Base-by-base conservation (phyloP, 92 coral and sea anemone species). In the Desmophyllum pertusum region DNA sequence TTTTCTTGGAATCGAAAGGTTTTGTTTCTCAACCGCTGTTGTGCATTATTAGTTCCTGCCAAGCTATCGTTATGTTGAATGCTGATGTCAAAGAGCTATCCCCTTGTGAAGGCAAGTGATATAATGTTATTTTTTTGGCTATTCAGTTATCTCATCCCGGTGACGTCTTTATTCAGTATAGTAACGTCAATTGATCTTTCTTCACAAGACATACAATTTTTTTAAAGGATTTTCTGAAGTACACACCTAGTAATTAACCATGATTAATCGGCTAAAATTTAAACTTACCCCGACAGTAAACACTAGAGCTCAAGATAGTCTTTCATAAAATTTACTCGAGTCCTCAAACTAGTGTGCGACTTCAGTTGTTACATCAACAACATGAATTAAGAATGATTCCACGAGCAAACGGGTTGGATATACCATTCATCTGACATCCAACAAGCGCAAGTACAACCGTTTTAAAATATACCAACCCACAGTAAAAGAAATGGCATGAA, bases 51-150 rank as follows among this genome's bases (percentile, higher is more conserved):
- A 3, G 36, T 25, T 67, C 55, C 74, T 33, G 18, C 62, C 36
- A 25, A 25, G 33, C 17, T n/a, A 67, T 50, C 65, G 73, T 25
- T 45, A 67, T 80, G 76, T 52, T 80, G 35, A 67, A 67, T 36
- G 45, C 75, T 80, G 64, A 45, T 18, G 41, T 25, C 36, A n/a
- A 67, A 33, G 84, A 80, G 4, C 17, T n/a, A 15, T 51, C 65
- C 41, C n/a, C 76, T 36, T 41, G 18, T 23, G 33, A 69, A 67
- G 84, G 84, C 77, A 80, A 80, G 84, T 80, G 37, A 11, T n/a
- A n/a, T n/a, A n/a, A n/a, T n/a, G n/a, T 48, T 30, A 15, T 38
- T 38, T 46, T 13, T 35, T 38, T 57, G 2, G 9, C 21, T 41
- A 10, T 23, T 52, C 29, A 21, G 31, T 37, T 36, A 30, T 4